A percentile compares a stretch with the other conserved stretches of the same genome.
phyloP scores from a whole-genome alignment of 1,140 invertebrate species.

The Aphelenchoides avenae region DNA sequence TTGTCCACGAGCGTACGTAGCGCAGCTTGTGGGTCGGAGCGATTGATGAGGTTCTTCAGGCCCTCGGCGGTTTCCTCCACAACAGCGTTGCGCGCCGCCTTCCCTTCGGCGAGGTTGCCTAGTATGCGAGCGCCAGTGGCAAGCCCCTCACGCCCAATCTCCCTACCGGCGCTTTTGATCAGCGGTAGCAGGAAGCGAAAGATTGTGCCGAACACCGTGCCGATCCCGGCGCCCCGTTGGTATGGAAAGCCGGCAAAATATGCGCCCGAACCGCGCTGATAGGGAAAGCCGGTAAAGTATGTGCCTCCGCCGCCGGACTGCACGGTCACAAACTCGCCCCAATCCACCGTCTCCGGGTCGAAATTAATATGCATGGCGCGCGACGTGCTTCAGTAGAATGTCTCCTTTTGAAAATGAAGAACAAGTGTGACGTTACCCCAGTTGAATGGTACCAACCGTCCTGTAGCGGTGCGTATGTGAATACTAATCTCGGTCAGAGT shows the following conservation, averaged over 20 bases:
- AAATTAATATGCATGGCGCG: too few relatives aligned
- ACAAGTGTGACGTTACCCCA: neutral
- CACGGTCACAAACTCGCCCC: neutral
- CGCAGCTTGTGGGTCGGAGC: too few relatives aligned
- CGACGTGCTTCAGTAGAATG: neutral
- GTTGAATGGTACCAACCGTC: neutral
- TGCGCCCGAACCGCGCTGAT: slow-evolving; percentile 1
- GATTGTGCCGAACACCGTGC: neutral
- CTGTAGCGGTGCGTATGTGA: slow-evolving; percentile 5
- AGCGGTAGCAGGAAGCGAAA: neutral
- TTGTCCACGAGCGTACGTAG: too few relatives aligned
- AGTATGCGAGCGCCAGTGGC: neutral
- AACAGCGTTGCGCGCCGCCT: too few relatives aligned
- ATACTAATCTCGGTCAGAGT: slow-evolving; percentile 10
- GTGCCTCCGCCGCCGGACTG: neutral
- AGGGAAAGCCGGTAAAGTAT: slow-evolving; percentile 1
- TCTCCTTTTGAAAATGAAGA: neutral
- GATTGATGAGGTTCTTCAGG: too few relatives aligned
- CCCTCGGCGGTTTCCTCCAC: too few relatives aligned
- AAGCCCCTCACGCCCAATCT: neutral
- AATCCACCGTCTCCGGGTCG: neutral
- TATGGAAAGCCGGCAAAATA: too few relatives aligned
- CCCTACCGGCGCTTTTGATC: neutral
- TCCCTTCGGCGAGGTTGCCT: too few relatives aligned
- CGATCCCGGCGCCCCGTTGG: too few relatives aligned